These are phyloP conservation scores for Acutogordius australiensis DNA, from an alignment of 2,888 invertebrate species.

Conservation along the genomic window DNA sequence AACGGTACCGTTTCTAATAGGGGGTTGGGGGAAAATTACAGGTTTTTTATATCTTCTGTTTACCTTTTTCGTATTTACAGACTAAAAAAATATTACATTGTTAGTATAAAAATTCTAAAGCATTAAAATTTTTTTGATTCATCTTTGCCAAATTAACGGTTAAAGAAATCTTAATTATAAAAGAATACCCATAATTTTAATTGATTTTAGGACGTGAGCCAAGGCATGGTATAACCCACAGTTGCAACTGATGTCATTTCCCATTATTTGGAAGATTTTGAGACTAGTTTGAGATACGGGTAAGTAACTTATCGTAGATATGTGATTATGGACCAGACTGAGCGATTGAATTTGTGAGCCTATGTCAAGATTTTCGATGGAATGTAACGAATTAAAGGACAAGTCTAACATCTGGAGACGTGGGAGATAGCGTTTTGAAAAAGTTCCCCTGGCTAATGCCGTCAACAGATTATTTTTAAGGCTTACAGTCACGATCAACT, in stretches of 20 bases:
- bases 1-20: no score
- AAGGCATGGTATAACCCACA: background rate
- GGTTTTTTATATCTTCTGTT: no score
- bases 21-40: no score
- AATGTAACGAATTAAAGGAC: background rate
- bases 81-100: no score
- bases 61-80: no score
- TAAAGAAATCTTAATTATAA: no score
- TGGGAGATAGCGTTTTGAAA: background rate
- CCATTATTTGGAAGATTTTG: background rate
- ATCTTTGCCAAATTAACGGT: no score
- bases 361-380: background rate
- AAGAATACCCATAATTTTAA: no score
- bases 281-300: background rate
- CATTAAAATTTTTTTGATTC: no score
- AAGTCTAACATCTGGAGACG: background rate
- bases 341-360: background rate
- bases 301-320: background rate
- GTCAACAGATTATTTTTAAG: background rate
- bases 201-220: constrained; percentile 29
- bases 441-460: background rate
- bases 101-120: no score
- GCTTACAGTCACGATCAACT: background rate
- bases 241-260: background rate
- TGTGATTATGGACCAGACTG: background rate